phyloP scores from a whole-genome alignment of 2,797 vertebrate species.

The Smutsia gigantea region DNA sequence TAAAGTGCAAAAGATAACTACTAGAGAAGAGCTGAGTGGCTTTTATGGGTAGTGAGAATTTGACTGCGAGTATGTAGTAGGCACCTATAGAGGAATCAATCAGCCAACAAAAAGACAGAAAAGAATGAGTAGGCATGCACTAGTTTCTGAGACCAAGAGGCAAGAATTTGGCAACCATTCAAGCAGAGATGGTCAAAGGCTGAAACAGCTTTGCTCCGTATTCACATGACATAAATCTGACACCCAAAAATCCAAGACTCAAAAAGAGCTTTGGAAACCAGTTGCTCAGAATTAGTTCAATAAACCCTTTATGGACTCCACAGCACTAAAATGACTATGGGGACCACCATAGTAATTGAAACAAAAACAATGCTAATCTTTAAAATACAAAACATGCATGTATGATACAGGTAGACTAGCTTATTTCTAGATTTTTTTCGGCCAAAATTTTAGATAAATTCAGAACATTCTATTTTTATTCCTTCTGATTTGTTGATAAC shows the following conservation, averaged over 20 bases:
- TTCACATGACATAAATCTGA: constrained; percentile 3
- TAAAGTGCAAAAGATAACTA: not conserved
- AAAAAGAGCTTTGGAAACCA: not conserved
- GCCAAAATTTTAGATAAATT: not conserved
- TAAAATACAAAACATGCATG: not conserved
- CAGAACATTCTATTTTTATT: not conserved
- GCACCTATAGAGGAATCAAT: not conserved
- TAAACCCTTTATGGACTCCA: not conserved
- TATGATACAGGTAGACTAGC: not conserved
- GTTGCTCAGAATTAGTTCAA: constrained; percentile 1
- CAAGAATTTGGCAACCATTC: not conserved
- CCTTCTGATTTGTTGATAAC: not conserved
- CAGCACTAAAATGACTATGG: not conserved
- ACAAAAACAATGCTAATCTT: not conserved
- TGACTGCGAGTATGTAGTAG: not conserved
- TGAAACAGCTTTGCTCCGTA: not conserved
- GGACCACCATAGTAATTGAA: not conserved
- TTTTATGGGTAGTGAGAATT: not conserved
- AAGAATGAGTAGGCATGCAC: not conserved
- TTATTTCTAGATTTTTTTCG: not conserved
- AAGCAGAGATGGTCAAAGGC: not conserved
- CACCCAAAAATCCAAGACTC: not conserved
- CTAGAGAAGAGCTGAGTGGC: not conserved
- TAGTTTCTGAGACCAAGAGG: not conserved
- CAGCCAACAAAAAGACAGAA: not conserved